A percentile compares a stretch with the other conserved stretches of the same genome.
phyloP scores from a whole-genome alignment of 1,140 invertebrate genomes.

The Calycopis cecrops region DNA sequence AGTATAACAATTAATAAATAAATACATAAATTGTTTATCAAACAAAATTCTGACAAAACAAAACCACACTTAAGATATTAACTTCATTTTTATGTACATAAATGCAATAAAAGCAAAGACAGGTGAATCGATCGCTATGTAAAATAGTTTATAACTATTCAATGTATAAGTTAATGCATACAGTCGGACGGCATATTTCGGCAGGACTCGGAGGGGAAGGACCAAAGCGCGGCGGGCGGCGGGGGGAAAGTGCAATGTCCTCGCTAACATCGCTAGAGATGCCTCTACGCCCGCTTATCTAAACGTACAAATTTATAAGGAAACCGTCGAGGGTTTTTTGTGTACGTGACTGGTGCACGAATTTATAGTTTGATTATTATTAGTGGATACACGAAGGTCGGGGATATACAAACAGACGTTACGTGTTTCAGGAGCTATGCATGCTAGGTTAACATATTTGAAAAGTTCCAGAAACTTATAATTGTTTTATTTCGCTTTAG shows the following conservation, averaged over 20 bases:
- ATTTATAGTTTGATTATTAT: slow-evolving; percentile 4
- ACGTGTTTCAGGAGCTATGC: no score
- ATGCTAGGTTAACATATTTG: no score
- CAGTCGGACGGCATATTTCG: slow-evolving; percentile 61
- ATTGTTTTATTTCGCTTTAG: no score
- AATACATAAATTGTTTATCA: no score
- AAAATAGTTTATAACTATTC: slow-evolving; percentile 4
- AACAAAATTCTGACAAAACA: no score
- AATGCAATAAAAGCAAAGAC: no score
- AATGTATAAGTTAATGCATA: slow-evolving; percentile 40
- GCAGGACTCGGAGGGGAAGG: slow-evolving; percentile 53
- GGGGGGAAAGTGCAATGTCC: slow-evolving; percentile 68
- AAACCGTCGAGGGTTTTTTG: slow-evolving; percentile 32
- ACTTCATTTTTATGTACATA: no score
- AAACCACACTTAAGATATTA: no score
- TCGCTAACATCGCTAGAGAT: slow-evolving; percentile 65
- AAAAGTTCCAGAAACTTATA: no score
- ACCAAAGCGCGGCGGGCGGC: slow-evolving; percentile 44
- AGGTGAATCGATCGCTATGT: not conserved
- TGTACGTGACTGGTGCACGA: slow-evolving; percentile 23
- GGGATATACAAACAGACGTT: not conserved
- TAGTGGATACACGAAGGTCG: slow-evolving; percentile 5
- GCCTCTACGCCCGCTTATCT: slow-evolving; percentile 45
- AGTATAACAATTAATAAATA: no score
- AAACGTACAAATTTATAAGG: slow-evolving; percentile 45